These are phyloP conservation scores for Polymixis flavicincta DNA, from an alignment of 2,888 invertebrate genomes.

Conservation along the genomic window DNA sequence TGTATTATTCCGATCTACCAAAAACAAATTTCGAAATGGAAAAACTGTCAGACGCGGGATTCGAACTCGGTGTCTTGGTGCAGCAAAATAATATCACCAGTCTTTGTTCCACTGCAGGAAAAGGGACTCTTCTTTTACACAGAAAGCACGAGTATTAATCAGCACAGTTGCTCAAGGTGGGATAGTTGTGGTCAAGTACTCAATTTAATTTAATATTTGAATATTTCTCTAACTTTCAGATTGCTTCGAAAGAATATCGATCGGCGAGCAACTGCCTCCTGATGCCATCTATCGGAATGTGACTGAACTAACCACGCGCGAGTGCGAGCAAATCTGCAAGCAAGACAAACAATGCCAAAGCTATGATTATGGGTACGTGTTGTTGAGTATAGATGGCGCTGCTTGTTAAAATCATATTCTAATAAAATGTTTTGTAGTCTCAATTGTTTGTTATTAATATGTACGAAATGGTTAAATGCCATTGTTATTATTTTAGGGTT, in stretches of 20 bases:
- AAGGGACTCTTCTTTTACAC: not conserved
- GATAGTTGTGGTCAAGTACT: not conserved
- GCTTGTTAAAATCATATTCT: not conserved
- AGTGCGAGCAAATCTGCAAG: conserved; percentile 92
- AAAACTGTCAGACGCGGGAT: not conserved
- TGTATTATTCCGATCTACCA: not conserved
- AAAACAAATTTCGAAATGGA: too few relatives aligned
- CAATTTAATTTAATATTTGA: not conserved
- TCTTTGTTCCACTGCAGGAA: not conserved
- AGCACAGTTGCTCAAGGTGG: not conserved
- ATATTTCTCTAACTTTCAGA: conserved; percentile 82
- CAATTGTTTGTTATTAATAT: not conserved
- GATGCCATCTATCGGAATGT: conserved; percentile 91
- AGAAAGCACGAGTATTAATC: not conserved
- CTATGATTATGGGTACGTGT: conserved; percentile 91
- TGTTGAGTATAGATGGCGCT: conserved; percentile 69
- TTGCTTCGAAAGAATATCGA: conserved; percentile 92
- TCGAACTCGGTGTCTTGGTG: too few relatives aligned
- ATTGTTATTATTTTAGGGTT: not conserved
- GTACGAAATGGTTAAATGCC: too few relatives aligned
- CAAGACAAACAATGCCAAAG: conserved; percentile 92
- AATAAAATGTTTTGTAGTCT: not conserved
- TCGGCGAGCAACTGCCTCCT: conserved; percentile 91
- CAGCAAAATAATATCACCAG: too few relatives aligned
- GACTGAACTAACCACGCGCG: conserved; percentile 90